Conservation (phyloP, 1,140 invertebrate genomes). For the Heterodera schachtii region DNA sequence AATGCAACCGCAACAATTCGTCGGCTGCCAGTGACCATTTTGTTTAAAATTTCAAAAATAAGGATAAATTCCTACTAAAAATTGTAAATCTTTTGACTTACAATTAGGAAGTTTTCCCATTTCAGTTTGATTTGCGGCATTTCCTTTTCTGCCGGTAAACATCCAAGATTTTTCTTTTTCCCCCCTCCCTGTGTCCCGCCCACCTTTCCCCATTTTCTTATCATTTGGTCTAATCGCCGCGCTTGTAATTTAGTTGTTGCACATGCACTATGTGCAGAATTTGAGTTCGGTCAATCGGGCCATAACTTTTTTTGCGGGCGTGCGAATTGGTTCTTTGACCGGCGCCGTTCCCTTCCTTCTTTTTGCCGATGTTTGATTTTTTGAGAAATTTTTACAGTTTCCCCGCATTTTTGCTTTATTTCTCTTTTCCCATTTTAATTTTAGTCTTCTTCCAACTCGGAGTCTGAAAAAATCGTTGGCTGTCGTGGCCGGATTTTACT, state of each 20-base stretch:
- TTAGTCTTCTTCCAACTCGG: slow-evolving; percentile 49
- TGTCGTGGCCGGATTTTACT: slow-evolving; percentile 61
- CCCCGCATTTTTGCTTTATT: slow-evolving; percentile 22
- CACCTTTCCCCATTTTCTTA: background rate
- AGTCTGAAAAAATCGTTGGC: slow-evolving; percentile 56
- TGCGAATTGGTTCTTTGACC: slow-evolving; percentile 74
- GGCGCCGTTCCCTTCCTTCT: slow-evolving; percentile 72
- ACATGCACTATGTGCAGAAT: slow-evolving; percentile 72
- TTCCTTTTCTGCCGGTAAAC: slow-evolving; percentile 40
- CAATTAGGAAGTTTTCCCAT: no score
- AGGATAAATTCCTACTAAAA: no score
- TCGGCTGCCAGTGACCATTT: no score
- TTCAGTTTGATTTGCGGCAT: slow-evolving; percentile 34
- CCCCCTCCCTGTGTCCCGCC: no score
- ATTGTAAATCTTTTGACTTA: background rate
- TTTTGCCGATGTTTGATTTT: slow-evolving; percentile 31
- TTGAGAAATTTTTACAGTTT: no score
- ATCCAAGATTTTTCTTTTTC: no score
- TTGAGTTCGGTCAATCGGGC: slow-evolving; percentile 70
- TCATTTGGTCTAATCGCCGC: slow-evolving; percentile 71
- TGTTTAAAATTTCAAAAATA: no score
- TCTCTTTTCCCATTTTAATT: slow-evolving; percentile 14
- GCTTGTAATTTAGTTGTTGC: slow-evolving; percentile 71
- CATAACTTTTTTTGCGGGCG: slow-evolving; percentile 72
- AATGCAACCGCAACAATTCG: no score